phyloP scores from a whole-genome alignment of 2,888 invertebrate genomes.

The Ectobius pallidus region DNA sequence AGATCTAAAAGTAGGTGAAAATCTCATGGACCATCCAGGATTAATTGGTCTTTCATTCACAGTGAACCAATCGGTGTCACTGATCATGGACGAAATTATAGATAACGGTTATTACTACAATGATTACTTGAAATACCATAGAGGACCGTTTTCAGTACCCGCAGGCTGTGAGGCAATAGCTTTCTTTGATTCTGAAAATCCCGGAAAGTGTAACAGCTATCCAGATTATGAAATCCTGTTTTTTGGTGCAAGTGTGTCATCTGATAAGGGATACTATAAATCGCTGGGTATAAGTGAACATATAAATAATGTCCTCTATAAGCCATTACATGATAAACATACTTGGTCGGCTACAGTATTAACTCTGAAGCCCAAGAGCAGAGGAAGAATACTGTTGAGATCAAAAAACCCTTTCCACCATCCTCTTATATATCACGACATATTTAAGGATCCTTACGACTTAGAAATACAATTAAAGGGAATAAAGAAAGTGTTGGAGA shows the following conservation, averaged over 20 bases:
- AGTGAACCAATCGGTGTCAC: constrained; percentile 50
- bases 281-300: constrained; percentile 39
- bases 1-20: constrained; percentile 78
- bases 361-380: constrained; percentile 67
- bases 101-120: constrained; percentile 49
- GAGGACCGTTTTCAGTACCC: constrained; percentile 65
- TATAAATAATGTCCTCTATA: constrained; percentile 51
- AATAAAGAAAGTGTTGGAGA: constrained; percentile 49
- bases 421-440: constrained; percentile 90
- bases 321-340: not conserved
- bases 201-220: constrained; percentile 48
- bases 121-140: constrained; percentile 61
- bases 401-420: constrained; percentile 81
- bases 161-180: constrained; percentile 73
- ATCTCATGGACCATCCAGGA: constrained; percentile 76
- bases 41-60: constrained; percentile 68
- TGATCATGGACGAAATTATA: constrained; percentile 49
- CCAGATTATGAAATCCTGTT: not conserved
- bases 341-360: not conserved
- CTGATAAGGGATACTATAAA: not conserved
- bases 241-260: not conserved
- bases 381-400: constrained; percentile 81
- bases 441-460: constrained; percentile 70
- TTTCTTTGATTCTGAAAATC: constrained; percentile 64
- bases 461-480: constrained; percentile 47